These are phyloP conservation scores for Silurus glanis DNA, from an alignment of 2,113 vertebrate species.

Conservation along the genomic window DNA sequence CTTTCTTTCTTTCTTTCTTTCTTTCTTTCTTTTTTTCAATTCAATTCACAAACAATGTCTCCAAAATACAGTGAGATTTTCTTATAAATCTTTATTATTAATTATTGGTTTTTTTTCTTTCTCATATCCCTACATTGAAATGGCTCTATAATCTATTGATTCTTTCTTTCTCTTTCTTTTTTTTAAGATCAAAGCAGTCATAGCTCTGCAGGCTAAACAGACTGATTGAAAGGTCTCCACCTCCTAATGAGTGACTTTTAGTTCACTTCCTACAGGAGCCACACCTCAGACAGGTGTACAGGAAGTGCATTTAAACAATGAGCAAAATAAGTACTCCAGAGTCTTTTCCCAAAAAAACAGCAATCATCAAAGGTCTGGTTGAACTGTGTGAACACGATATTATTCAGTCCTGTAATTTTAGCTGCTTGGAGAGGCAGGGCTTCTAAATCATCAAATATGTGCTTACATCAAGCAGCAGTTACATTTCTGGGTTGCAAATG, in stretches of 20 bases:
- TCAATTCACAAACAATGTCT: background rate
- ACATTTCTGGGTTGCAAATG: background rate
- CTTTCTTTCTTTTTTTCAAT: background rate
- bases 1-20: no score
- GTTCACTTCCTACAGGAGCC: constrained; percentile 39
- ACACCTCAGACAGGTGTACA: constrained; percentile 47
- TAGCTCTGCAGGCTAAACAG: constrained; percentile 13
- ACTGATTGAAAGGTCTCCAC: constrained; percentile 49
- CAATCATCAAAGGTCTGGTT: background rate
- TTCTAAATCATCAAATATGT: background rate
- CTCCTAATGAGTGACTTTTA: constrained; percentile 50
- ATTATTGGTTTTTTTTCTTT: no score
- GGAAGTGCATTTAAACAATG: constrained; percentile 26
- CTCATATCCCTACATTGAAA: background rate
- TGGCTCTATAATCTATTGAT: background rate
- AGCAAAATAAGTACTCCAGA: background rate
- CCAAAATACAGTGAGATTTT: background rate
- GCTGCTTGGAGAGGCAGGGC: background rate
- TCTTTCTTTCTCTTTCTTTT: background rate
- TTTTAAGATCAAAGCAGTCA: constrained; percentile 40
- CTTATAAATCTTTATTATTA: background rate
- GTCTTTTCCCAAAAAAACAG: background rate
- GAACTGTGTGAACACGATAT: background rate
- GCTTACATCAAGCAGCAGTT: background rate
- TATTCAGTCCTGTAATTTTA: constrained; percentile 1